A percentile compares a stretch with the other conserved stretches of the same genome.
phyloP scores from a whole-genome alignment of 37 sponge, comb jelly and placozoan genomes.

The Amphimedon queenslandica region DNA sequence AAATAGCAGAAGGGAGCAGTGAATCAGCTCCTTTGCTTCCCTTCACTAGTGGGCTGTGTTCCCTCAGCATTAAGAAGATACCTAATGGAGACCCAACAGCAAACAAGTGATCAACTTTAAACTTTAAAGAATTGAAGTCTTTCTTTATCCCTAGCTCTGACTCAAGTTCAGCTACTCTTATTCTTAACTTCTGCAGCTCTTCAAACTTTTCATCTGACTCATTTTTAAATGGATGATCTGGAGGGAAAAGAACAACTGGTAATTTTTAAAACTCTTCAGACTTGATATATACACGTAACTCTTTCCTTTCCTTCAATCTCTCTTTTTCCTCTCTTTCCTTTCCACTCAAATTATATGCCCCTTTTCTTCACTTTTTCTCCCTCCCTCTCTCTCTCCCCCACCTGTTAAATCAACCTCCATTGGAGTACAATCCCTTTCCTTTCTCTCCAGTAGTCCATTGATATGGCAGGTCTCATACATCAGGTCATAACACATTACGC shows the following conservation, averaged over 20 bases:
- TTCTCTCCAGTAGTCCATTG: neutral
- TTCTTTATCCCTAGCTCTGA: constrained; percentile 20
- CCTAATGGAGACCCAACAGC: constrained; percentile 84
- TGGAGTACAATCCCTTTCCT: neutral
- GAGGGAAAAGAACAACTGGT: too few relatives aligned
- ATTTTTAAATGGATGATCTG: neutral
- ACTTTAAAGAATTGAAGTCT: constrained; percentile 9
- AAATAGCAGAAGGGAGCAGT: constrained; percentile 69
- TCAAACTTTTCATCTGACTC: neutral
- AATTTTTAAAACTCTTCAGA: too few relatives aligned
- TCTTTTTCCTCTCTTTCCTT: too few relatives aligned
- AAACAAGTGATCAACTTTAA: constrained; percentile 78
- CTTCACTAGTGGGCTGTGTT: constrained; percentile 48
- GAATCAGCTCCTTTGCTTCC: constrained; percentile 23
- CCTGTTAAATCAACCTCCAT: neutral
- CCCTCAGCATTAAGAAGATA: constrained; percentile 73
- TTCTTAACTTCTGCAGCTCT: constrained; percentile 33
- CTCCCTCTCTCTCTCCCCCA: constrained; percentile 2
- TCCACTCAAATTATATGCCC: too few relatives aligned
- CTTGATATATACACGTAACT: too few relatives aligned
- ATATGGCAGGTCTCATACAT: constrained; percentile 29
- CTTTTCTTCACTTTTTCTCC: too few relatives aligned
- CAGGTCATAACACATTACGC: constrained; percentile 82
- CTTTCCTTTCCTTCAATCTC: too few relatives aligned
- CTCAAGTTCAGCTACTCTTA: constrained; percentile 56